Percentiles rank a stretch among this genome's conserved stretches.
These are phyloP conservation scores for Poeciliopsis occidentalis DNA, from an alignment of 2,113 vertebrate species.

Conservation along the genomic window DNA sequence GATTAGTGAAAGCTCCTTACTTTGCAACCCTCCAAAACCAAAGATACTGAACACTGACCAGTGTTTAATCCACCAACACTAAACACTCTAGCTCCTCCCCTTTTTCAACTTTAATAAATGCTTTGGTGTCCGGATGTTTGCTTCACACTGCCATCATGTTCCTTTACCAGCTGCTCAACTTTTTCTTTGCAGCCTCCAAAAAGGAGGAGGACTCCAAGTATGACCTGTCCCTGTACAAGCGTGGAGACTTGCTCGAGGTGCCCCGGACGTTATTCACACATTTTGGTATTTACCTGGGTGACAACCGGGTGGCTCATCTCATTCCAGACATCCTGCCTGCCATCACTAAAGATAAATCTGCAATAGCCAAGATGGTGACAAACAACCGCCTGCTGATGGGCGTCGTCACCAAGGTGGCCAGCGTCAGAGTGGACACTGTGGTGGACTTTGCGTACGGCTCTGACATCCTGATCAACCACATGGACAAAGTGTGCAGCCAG, in stretches of 20 bases:
- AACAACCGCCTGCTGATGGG: constrained; percentile 91
- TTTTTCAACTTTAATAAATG: constrained; percentile 46
- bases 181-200: constrained; percentile 60
- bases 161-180: constrained; percentile 65
- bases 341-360: constrained; percentile 76
- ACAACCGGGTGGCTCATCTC: constrained; percentile 91
- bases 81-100: constrained; percentile 41
- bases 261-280: constrained; percentile 91
- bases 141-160: constrained; percentile 64
- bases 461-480: constrained; percentile 88
- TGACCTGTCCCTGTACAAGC: constrained; percentile 81
- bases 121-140: background rate
- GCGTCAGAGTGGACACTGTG: constrained; percentile 91
- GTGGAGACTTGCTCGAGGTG: constrained; percentile 92
- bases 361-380: constrained; percentile 86
- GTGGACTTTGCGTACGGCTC: constrained; percentile 92
- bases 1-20: constrained; percentile 70
- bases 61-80: constrained; percentile 54
- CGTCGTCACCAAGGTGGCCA: constrained; percentile 85
- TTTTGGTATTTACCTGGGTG: constrained; percentile 94
- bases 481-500: constrained; percentile 85
- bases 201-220: constrained; percentile 61
- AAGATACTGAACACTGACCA: constrained; percentile 41
- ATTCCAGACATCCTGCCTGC: constrained; percentile 93
- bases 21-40: constrained; percentile 34